These are phyloP conservation scores for Numenius arquata DNA, from an alignment of 2,113 vertebrate species.

Conservation along the genomic window DNA sequence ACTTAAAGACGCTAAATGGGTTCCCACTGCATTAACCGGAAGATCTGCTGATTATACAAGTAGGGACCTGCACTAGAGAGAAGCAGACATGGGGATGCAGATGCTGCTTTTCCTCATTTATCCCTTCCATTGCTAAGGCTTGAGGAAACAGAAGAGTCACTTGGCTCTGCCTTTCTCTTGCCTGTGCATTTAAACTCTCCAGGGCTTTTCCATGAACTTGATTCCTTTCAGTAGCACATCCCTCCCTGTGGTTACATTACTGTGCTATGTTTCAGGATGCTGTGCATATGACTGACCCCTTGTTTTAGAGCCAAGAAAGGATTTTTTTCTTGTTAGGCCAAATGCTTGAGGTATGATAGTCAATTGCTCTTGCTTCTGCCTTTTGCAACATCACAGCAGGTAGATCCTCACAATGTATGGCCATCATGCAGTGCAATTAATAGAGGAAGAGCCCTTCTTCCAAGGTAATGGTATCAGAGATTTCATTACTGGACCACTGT, in stretches of 20 bases:
- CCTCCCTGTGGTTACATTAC: not conserved
- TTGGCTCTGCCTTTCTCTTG: not conserved
- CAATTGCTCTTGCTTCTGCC: not conserved
- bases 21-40: not conserved
- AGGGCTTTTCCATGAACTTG: not conserved
- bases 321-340: not conserved
- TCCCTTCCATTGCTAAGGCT: not conserved
- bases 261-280: not conserved
- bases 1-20: not conserved
- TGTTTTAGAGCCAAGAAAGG: not conserved
- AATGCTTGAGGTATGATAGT: not conserved
- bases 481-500: not conserved
- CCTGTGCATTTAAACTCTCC: not conserved
- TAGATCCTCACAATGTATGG: not conserved
- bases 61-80: not conserved
- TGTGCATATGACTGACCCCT: not conserved
- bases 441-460: not conserved
- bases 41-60: not conserved
- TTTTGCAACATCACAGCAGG: not conserved
- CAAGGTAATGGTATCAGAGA: not conserved
- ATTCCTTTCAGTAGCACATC: not conserved
- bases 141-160: not conserved
- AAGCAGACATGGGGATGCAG: not conserved
- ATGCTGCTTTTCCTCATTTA: not conserved
- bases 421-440: not conserved